Percentiles rank a stretch among this genome's conserved stretches.
phyloP scores from a whole-genome alignment of 2,113 vertebrate genomes.

The Podarcis raffonei region DNA sequence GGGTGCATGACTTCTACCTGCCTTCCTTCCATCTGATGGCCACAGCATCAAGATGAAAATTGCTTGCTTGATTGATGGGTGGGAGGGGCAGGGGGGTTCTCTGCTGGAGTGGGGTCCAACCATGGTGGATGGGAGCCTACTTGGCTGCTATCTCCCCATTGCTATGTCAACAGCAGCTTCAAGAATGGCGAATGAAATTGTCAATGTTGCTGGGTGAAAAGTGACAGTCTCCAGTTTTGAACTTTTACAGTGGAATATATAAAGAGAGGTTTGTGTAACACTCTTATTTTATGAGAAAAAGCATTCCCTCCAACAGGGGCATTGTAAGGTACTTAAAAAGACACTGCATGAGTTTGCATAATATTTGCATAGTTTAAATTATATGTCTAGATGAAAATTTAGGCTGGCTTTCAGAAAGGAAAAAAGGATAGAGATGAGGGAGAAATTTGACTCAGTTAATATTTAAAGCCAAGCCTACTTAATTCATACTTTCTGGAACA shows the following conservation, averaged over 20 bases:
- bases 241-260: background rate
- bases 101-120: background rate
- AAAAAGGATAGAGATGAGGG: no score
- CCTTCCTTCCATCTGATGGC: background rate
- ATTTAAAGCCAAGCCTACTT: no score
- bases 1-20: background rate
- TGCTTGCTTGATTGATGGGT: background rate
- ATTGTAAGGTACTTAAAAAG: no score
- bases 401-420: no score
- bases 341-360: no score
- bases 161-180: background rate
- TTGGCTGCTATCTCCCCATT: background rate
- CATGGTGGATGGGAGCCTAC: background rate
- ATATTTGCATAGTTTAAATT: no score
- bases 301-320: no score
- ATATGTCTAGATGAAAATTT: no score
- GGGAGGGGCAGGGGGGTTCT: background rate
- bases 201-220: slow-evolving; percentile 17
- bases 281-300: background rate
- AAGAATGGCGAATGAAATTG: slow-evolving; percentile 31
- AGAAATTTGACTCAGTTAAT: no score
- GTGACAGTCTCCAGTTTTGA: background rate
- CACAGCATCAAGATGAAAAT: background rate
- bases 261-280: background rate
- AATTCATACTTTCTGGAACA: no score